Percentiles rank a stretch among this genome's conserved stretches.
phyloP scores from a whole-genome alignment of 2,797 vertebrate species.

The Pampus argenteus region DNA sequence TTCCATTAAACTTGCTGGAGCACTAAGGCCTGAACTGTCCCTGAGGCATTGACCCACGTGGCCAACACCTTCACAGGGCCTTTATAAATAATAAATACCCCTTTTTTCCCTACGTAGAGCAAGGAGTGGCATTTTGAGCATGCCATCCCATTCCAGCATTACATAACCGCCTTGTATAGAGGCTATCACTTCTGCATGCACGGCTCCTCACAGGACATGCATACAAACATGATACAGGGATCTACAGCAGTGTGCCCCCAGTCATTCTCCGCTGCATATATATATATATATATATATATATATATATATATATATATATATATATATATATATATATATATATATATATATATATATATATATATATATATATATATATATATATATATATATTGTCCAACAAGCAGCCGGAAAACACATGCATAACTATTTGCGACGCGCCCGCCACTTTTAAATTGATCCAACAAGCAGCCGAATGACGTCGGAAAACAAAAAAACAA shows the following conservation, averaged over 20 bases:
- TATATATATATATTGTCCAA: too few species aligned
- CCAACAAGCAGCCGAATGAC: too few species aligned
- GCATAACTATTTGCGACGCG: too few species aligned
- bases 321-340: too few species aligned
- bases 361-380: too few species aligned
- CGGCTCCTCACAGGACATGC: constrained; percentile 46
- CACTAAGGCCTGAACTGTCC: constrained; percentile 39
- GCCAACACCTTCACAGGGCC: constrained; percentile 45
- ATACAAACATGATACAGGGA: constrained; percentile 35
- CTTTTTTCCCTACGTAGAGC: constrained; percentile 13
- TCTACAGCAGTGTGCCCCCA: not conserved
- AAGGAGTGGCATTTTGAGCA: constrained; percentile 34
- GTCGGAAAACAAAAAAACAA: too few species aligned
- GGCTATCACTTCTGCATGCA: constrained; percentile 67
- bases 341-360: too few species aligned
- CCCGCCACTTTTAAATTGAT: too few species aligned
- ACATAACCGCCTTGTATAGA: constrained; percentile 59
- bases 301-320: too few species aligned
- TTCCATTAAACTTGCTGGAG: constrained; percentile 47
- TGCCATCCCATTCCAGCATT: constrained; percentile 49
- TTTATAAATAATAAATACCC: constrained; percentile 57
- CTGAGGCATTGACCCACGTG: constrained; percentile 55
- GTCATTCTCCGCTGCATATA: constrained; percentile 39
- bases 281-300: too few species aligned
- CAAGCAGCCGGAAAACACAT: too few species aligned